Evolutionary conservation across 2,797 vertebrate genomes (phyloP).

Genomic region (Arnoldichthys spilopterus): DNA sequence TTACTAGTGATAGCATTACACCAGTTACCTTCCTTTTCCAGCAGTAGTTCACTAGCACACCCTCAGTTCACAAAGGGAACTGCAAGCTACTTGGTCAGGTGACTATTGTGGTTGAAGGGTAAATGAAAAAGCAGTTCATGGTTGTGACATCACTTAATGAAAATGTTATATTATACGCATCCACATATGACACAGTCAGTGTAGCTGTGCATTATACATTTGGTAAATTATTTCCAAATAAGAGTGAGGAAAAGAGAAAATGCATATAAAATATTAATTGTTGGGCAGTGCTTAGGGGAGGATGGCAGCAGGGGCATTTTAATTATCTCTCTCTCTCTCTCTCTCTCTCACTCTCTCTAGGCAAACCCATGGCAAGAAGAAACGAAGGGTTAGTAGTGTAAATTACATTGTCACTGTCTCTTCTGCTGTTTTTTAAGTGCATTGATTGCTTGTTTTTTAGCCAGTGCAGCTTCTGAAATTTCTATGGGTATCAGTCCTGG

Average conservation of each 20-base stretch:
- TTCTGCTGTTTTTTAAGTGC: neutral
- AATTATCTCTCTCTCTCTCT: conserved; percentile 4
- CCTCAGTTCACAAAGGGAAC: neutral
- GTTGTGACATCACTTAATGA: neutral
- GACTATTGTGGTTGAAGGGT: neutral
- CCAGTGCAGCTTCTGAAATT: neutral
- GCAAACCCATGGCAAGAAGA: neutral
- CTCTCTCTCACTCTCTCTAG: conserved; percentile 2
- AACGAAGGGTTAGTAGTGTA: neutral
- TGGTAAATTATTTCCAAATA: neutral
- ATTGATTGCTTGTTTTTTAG: neutral
- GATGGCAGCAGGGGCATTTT: neutral
- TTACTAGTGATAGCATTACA: neutral
- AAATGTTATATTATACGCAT: neutral
- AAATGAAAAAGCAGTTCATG: neutral
- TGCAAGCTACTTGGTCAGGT: neutral
- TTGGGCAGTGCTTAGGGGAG: neutral
- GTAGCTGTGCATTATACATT: neutral
- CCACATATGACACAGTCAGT: neutral
- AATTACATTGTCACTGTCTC: neutral
- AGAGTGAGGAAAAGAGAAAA: neutral
- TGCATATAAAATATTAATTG: neutral
- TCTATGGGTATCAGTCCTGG: neutral
- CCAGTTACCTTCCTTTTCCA: neutral
- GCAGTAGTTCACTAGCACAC: conserved; percentile 9